Percentiles rank a stretch among this genome's conserved stretches.
These are phyloP conservation scores for Nymphalis polychloros DNA, from an alignment of 2,888 invertebrate genomes.

Conservation along the genomic window DNA sequence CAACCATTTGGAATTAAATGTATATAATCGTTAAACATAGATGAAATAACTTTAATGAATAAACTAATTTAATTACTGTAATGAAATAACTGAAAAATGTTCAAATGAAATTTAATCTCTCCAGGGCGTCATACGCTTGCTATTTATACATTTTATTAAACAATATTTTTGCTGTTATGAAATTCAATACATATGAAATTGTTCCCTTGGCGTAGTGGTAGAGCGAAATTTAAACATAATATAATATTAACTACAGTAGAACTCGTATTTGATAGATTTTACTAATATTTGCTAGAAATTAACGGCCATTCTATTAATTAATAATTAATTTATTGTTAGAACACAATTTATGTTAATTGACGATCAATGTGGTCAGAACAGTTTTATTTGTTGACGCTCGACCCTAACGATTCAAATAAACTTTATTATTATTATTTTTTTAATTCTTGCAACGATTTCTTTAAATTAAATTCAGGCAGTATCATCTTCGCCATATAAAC, in stretches of 20 bases:
- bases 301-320: constrained; percentile 6
- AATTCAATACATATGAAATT: background rate
- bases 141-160: background rate
- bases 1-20: too few relatives aligned
- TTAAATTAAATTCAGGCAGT: too few relatives aligned
- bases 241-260: background rate
- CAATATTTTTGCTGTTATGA: background rate
- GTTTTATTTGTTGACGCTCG: background rate
- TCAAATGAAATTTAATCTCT: background rate
- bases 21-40: too few relatives aligned
- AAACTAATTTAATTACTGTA: background rate
- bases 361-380: background rate
- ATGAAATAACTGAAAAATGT: background rate
- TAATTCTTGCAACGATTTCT: too few relatives aligned
- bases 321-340: constrained; percentile 19
- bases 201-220: background rate
- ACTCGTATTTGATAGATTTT: background rate
- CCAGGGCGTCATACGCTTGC: background rate
- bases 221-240: background rate
- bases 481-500: too few relatives aligned
- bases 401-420: too few relatives aligned
- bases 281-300: constrained; percentile 10
- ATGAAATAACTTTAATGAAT: background rate
- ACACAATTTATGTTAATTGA: constrained; percentile 8
- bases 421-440: too few relatives aligned